These are phyloP conservation scores for Phymatocera aterrima DNA, from an alignment of 2,888 invertebrate genomes.

Conservation along the genomic window DNA sequence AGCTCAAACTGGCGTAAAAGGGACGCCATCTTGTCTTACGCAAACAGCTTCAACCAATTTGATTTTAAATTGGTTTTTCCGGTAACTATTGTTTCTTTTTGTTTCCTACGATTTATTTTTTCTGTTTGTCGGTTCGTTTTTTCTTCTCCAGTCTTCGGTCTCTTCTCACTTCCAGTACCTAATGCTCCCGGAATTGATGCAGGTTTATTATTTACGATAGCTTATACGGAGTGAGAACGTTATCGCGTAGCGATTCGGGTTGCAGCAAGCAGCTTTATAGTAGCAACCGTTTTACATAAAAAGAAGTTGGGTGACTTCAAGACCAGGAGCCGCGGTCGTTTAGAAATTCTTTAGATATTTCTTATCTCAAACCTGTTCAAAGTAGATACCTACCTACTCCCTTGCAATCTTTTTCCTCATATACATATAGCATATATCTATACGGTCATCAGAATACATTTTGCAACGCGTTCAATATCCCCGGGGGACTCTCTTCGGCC, in stretches of 20 bases:
- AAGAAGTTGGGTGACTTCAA: not conserved
- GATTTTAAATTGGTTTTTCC: conserved; percentile 14
- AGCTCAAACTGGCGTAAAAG: conserved; percentile 10
- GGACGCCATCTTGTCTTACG: conserved; percentile 4
- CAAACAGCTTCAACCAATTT: conserved; percentile 12
- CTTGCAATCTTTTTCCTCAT: conserved; percentile 23
- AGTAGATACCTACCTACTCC: conserved; percentile 29
- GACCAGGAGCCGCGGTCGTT: not conserved
- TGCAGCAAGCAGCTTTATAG: not conserved
- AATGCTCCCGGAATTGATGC: not conserved
- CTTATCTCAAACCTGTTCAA: conserved; percentile 29
- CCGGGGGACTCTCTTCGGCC: conserved; percentile 13
- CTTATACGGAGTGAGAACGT: not conserved
- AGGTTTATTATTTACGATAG: not conserved
- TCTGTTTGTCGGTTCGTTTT: not conserved
- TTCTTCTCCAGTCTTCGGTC: not conserved
- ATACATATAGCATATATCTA: too few relatives aligned
- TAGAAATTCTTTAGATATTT: conserved; percentile 31
- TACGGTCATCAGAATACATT: conserved; percentile 42
- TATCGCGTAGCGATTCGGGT: not conserved
- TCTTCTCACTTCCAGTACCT: not conserved
- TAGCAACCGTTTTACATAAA: not conserved
- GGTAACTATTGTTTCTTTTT: not conserved
- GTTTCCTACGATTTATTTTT: not conserved
- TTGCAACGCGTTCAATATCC: conserved; percentile 28